Conservation (phyloP, 2,888 invertebrate species). For the Lissonota sp. region DNA sequence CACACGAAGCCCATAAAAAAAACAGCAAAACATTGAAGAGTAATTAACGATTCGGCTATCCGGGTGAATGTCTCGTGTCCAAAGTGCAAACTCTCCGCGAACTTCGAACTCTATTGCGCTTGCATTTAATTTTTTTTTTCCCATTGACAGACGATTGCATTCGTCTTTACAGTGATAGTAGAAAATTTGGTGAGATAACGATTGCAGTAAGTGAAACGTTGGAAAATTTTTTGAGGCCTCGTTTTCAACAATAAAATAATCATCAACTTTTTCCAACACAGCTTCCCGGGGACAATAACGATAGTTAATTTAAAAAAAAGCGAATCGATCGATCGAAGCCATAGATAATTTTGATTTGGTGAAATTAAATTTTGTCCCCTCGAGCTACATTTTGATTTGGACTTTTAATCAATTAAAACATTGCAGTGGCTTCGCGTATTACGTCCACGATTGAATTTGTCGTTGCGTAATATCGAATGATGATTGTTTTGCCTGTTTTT, state of each 20-base stretch:
- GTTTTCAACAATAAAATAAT: no score
- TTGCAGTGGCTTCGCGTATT: constrained; percentile 31
- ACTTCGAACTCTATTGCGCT: constrained; percentile 52
- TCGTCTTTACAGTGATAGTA: not conserved
- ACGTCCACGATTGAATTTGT: constrained; percentile 6
- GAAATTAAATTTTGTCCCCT: no score
- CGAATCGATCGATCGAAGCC: constrained; percentile 3
- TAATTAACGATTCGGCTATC: constrained; percentile 56
- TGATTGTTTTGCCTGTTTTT: constrained; percentile 18
- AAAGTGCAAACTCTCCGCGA: constrained; percentile 55
- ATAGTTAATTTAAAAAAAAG: no score
- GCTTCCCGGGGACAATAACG: no score
- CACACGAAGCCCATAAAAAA: not conserved
- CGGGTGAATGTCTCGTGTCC: constrained; percentile 48
- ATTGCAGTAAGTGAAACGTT: no score
- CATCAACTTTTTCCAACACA: no score
- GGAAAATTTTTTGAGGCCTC: no score
- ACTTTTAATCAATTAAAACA: constrained; percentile 32
- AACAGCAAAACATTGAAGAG: constrained; percentile 10
- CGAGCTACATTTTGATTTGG: not conserved
- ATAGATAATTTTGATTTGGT: constrained; percentile 19
- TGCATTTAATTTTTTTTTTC: constrained; percentile 37
- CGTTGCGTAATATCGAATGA: constrained; percentile 26
- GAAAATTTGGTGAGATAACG: not conserved
- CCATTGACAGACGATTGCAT: constrained; percentile 1